A percentile compares a stretch with the other conserved stretches of the same genome.
Evolutionary conservation across 2,888 invertebrate genomes (phyloP).

Genomic region (Mimumesa dahlbomi): DNA sequence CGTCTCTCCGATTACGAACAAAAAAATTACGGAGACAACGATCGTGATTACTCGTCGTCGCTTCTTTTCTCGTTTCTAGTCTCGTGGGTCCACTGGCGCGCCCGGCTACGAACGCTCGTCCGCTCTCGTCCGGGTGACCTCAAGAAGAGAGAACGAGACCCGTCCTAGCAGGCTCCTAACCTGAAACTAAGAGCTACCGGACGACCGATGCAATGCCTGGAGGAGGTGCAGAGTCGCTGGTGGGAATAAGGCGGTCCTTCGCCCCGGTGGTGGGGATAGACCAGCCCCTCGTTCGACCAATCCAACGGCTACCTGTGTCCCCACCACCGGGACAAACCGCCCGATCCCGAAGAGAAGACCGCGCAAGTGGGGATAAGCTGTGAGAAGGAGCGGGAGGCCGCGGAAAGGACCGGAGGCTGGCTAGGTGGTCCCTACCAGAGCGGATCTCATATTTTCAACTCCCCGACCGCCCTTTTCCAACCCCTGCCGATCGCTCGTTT

Average conservation of each 20-base stretch:
- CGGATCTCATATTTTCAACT: constrained; percentile 79
- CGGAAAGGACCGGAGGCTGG: constrained; percentile 79
- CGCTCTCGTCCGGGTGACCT: constrained; percentile 54
- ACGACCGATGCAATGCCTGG: constrained; percentile 78
- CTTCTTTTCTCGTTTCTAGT: constrained; percentile 21
- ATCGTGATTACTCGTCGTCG: constrained; percentile 5
- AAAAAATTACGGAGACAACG: not conserved
- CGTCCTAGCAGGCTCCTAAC: constrained; percentile 80
- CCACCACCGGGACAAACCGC: constrained; percentile 73
- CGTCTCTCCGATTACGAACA: too few species aligned
- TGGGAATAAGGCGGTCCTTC: constrained; percentile 72
- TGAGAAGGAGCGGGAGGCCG: constrained; percentile 61
- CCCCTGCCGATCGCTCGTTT: constrained; percentile 79
- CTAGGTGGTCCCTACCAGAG: constrained; percentile 77
- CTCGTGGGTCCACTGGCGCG: constrained; percentile 24
- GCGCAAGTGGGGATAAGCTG: constrained; percentile 60
- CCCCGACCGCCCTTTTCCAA: constrained; percentile 77
- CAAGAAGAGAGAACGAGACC: constrained; percentile 77
- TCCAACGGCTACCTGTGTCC: constrained; percentile 72
- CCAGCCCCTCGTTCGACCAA: constrained; percentile 71
- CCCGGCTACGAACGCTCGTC: constrained; percentile 41
- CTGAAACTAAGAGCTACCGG: constrained; percentile 80
- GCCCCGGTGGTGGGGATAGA: constrained; percentile 69
- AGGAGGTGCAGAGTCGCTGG: constrained; percentile 74
- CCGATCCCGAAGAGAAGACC: constrained; percentile 65